Conservation (phyloP, 2,113 vertebrate genomes). For the Cacatua alba region DNA sequence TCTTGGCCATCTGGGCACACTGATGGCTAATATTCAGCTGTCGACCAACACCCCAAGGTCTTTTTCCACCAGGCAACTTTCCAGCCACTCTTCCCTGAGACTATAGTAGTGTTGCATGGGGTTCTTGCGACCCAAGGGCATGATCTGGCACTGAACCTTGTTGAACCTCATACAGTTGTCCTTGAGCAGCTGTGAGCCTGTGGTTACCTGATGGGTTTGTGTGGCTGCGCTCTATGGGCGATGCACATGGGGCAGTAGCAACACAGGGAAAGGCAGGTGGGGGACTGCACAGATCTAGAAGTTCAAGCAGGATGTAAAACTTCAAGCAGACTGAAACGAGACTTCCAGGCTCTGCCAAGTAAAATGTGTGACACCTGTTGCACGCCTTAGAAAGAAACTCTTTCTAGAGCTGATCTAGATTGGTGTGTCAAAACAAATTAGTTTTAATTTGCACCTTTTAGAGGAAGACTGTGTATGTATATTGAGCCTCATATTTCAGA, state of each 20-base stretch:
- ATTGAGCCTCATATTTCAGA: not conserved
- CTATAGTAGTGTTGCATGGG: not conserved
- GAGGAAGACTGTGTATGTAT: not conserved
- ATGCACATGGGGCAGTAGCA: too few species aligned
- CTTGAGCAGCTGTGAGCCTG: not conserved
- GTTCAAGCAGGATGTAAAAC: not conserved
- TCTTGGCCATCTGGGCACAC: not conserved
- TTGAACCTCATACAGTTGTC: not conserved
- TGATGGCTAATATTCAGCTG: not conserved
- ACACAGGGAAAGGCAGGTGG: not conserved
- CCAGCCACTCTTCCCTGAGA: not conserved
- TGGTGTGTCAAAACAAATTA: not conserved
- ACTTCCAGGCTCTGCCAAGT: not conserved
- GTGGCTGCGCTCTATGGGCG: fast-evolving
- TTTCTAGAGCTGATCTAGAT: not conserved
- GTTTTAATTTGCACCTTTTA: not conserved
- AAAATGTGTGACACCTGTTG: not conserved
- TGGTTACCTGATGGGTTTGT: not conserved
- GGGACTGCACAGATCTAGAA: not conserved
- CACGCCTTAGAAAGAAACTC: not conserved
- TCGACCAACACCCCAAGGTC: not conserved
- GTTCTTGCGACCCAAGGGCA: not conserved
- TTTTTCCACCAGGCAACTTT: not conserved
- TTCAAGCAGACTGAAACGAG: not conserved
- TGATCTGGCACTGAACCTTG: not conserved